Evolutionary conservation across 1,140 invertebrate genomes (phyloP).

Genomic region (Nylanderia fulva): DNA sequence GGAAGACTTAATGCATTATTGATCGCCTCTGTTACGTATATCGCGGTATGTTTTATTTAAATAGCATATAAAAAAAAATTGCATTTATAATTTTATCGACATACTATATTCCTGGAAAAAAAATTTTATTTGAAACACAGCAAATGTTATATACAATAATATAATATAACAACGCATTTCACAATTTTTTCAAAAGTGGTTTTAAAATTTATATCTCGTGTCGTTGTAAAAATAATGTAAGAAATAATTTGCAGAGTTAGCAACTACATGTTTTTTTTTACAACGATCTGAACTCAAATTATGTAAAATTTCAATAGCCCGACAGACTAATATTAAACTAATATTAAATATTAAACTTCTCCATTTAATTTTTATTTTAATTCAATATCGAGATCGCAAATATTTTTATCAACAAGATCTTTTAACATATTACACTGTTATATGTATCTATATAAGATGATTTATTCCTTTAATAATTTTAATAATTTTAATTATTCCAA

Average conservation of each 20-base stretch:
- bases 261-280: too few species aligned
- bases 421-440: too few species aligned
- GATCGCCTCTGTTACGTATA: not conserved
- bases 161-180: not conserved
- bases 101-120: not conserved
- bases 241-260: not conserved
- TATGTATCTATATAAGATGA: too few species aligned
- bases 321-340: too few species aligned
- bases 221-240: not conserved
- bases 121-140: not conserved
- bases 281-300: too few species aligned
- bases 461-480: too few species aligned
- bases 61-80: not conserved
- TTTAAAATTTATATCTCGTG: not conserved
- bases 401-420: too few species aligned
- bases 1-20: constrained; percentile 25
- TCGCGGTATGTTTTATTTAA: not conserved
- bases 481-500: too few species aligned
- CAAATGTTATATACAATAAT: not conserved
- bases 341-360: too few species aligned
- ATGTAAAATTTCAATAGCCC: too few species aligned
- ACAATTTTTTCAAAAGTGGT: not conserved
- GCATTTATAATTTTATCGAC: not conserved
- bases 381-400: too few species aligned
- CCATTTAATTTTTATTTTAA: too few species aligned